Base-by-base conservation (phyloP, 2,888 invertebrate genomes). In the Lepidonotus clava region DNA sequence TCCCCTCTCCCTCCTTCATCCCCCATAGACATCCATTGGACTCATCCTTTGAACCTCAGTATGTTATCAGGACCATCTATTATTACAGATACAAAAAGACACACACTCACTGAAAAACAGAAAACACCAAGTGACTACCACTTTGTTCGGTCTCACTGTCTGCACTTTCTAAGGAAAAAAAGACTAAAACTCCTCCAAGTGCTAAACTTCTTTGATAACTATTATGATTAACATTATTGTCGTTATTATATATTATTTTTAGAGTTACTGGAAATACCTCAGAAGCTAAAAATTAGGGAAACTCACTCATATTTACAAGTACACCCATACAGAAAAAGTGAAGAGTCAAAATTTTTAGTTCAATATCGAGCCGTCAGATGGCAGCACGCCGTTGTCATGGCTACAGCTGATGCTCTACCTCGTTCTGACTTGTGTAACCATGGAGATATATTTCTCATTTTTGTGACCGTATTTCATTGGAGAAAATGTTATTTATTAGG, bases 391-490 rank as follows among this genome's bases (percentile, higher is more conserved):
- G 80, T 80, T 80, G 80, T 32, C 80, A 80, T 80, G 80, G 80
- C 80, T 80, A 80, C 80, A 80, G 80, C 80, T 80, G 28, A 80
- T 46, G 80, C 80, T 80, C 80, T 80, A 80, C 80, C 80, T 80
- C 80, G 80, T 80, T 80, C 80, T 80, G 46, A 80, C 80, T 80
- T n/a, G 5, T 41, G 46, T 36, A 71, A 71, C 71, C 71, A 71
- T 46, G 46, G 71, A 36, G 36, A 71, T 18, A 71, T 71, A 5
- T 21, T 34, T 28, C 61, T 61, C 28, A 61, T 61, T 61, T 61
- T 61, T 61, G 28, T 5, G 8, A 34, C 14, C 28, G 11, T 5
- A 8, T n/a, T 56, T 34, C 71, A 14, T 36, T 21, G 14, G n/a
- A 38, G 38, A 71, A 71, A 71, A 21, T 34, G 18, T 71, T 71